These are phyloP conservation scores for Caprella mutica DNA, from an alignment of 2,888 invertebrate species.

Conservation along the genomic window DNA sequence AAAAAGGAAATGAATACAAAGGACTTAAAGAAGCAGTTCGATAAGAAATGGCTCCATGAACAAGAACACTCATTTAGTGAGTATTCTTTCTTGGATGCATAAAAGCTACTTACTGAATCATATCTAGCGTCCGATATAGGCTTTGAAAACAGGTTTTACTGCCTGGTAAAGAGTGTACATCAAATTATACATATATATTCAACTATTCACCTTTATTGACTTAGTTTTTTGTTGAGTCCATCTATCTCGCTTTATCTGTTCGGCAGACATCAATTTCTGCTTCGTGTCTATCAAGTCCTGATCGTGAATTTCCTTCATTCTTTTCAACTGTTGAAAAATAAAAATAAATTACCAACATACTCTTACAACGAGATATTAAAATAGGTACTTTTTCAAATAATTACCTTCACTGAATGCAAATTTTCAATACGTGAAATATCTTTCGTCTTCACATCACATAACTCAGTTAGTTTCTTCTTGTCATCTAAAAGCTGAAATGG, in stretches of 20 bases:
- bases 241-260: constrained; percentile 23
- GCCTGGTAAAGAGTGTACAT: too few relatives aligned
- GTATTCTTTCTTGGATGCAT: too few relatives aligned
- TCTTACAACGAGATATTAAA: background rate
- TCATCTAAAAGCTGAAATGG: constrained; percentile 17
- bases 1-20: too few relatives aligned
- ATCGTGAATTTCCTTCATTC: constrained; percentile 13
- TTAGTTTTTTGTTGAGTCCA: constrained; percentile 30
- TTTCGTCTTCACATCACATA: constrained; percentile 14
- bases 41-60: too few relatives aligned
- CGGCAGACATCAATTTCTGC: constrained; percentile 18
- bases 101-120: too few relatives aligned
- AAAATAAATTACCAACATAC: background rate
- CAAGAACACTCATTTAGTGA: too few relatives aligned
- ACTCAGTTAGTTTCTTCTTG: constrained; percentile 9
- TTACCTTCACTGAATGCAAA: constrained; percentile 12
- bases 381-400: background rate
- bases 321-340: constrained; percentile 13
- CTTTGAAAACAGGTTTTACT: too few relatives aligned
- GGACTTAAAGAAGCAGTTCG: too few relatives aligned
- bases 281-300: constrained; percentile 16
- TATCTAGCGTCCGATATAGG: too few relatives aligned
- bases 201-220: constrained; percentile 21
- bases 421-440: background rate
- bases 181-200: too few relatives aligned